Evolutionary conservation across 2,888 invertebrate genomes (phyloP).

Genomic region (Ferrisia virgata): DNA sequence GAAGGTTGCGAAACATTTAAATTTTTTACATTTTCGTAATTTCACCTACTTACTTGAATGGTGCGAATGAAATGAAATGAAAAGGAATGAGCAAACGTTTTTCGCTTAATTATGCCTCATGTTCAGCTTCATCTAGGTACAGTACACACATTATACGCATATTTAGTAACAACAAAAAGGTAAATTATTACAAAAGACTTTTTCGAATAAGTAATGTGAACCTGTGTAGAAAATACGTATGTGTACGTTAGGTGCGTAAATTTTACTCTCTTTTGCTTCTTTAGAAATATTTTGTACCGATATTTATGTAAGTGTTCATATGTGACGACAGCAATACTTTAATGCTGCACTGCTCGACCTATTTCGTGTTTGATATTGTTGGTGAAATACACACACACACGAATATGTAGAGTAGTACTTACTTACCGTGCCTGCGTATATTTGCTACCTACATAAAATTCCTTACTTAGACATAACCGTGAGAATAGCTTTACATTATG

Average conservation of each 20-base stretch:
- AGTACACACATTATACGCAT: too few relatives aligned
- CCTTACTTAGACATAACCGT: not conserved
- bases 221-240: not conserved
- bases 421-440: not conserved
- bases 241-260: not conserved
- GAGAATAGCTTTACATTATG: not conserved
- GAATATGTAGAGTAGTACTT: too few relatives aligned
- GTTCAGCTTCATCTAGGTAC: too few relatives aligned
- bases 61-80: too few relatives aligned
- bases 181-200: not conserved
- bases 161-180: not conserved
- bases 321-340: not conserved
- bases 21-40: too few relatives aligned
- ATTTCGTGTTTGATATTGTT: not conserved
- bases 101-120: not conserved
- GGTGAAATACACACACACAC: not conserved
- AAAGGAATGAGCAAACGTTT: too few relatives aligned
- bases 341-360: not conserved
- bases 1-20: too few relatives aligned
- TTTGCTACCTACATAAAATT: not conserved
- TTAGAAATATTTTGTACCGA: not conserved
- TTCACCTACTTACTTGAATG: too few relatives aligned
- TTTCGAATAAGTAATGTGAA: not conserved
- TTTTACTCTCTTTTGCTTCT: not conserved
- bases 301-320: not conserved